These are phyloP conservation scores for Dipodomys stephensi DNA, from an alignment of 2,113 vertebrate species.

Conservation along the genomic window DNA sequence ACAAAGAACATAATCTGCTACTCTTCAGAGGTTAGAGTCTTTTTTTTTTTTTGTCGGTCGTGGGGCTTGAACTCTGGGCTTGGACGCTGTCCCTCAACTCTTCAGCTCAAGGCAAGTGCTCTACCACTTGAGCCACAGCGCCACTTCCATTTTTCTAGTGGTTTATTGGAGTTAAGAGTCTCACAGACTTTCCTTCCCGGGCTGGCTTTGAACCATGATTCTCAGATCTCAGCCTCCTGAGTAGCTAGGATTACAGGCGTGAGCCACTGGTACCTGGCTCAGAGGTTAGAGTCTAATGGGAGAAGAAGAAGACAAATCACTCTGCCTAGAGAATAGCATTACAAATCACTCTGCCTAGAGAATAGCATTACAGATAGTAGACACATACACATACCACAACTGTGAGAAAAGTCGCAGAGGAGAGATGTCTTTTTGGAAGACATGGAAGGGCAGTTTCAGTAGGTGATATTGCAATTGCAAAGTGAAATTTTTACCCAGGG, in stretches of 20 bases:
- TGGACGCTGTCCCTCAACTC: too few relatives aligned
- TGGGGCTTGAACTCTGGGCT: too few relatives aligned
- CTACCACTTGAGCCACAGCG: too few relatives aligned
- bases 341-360: background rate
- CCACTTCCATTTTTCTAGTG: too few relatives aligned
- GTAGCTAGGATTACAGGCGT: too few relatives aligned
- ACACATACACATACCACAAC: fast-evolving
- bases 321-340: fast-evolving
- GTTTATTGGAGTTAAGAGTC: too few relatives aligned
- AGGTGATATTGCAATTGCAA: background rate
- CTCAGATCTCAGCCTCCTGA: too few relatives aligned
- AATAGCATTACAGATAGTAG: fast-evolving
- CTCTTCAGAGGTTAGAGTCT: background rate
- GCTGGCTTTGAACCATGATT: too few relatives aligned
- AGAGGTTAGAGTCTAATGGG: background rate
- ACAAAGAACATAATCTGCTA: background rate
- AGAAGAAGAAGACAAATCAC: background rate
- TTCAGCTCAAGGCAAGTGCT: too few relatives aligned
- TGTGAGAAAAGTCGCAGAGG: background rate
- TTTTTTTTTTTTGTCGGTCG: too few relatives aligned
- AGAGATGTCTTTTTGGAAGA: background rate
- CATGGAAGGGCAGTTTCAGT: background rate
- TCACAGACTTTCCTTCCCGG: too few relatives aligned
- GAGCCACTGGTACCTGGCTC: too few relatives aligned
- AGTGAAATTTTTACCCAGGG: background rate